Evolutionary conservation across 2,888 invertebrate species (phyloP).

Genomic region (Drosophila cognata): DNA sequence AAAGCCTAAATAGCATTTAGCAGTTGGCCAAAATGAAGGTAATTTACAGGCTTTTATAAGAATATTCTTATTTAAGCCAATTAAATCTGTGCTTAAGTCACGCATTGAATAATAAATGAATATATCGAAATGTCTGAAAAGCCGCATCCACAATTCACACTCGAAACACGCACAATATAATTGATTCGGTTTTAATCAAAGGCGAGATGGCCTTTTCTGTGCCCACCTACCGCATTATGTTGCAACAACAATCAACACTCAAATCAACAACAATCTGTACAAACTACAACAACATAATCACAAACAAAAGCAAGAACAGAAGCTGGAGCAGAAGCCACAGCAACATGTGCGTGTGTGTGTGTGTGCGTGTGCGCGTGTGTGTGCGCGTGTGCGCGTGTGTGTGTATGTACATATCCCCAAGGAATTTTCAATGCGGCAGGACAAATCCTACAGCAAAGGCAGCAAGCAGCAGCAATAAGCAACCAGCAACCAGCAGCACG

Average conservation of each 20-base stretch:
- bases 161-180: slow-evolving; percentile 11
- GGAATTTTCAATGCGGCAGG: slow-evolving; percentile 65
- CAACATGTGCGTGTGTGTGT: slow-evolving; percentile 18
- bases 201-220: slow-evolving; percentile 39
- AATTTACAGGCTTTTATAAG: not conserved
- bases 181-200: slow-evolving; percentile 57
- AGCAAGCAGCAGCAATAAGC: slow-evolving; percentile 25
- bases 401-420: slow-evolving; percentile 68
- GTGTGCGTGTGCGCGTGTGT: slow-evolving; percentile 2
- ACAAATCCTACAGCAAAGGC: slow-evolving; percentile 58
- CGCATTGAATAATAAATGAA: not conserved
- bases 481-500: slow-evolving; percentile 11
- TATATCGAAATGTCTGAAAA: not conserved
- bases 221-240: slow-evolving; percentile 65
- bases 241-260: slow-evolving; percentile 77
- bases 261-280: slow-evolving; percentile 75
- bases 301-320: slow-evolving; percentile 23
- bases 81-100: slow-evolving; percentile 1
- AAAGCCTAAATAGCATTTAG: not conserved
- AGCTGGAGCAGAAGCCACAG: slow-evolving; percentile 52
- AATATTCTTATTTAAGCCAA: not conserved
- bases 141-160: slow-evolving; percentile 12
- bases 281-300: slow-evolving; percentile 78
- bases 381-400: slow-evolving; percentile 34
- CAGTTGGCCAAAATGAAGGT: not conserved